phyloP scores from a whole-genome alignment of 2,113 vertebrate genomes.

The Morone chrysops region DNA sequence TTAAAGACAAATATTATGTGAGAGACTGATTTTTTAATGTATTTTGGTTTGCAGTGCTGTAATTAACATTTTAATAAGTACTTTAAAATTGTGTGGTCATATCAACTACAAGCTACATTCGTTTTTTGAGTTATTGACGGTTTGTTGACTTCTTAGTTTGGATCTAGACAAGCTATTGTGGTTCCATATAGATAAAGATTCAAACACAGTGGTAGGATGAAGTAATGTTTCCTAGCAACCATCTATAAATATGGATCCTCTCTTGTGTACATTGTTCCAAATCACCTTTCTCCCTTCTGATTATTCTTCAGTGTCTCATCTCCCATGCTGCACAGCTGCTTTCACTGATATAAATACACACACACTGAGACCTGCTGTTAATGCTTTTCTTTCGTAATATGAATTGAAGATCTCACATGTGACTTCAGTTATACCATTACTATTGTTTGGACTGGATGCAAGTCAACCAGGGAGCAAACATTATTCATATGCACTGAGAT shows the following conservation, averaged over 20 bases:
- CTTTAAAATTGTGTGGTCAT: neutral
- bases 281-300: neutral
- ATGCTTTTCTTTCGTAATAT: neutral
- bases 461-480: slow-evolving; percentile 11
- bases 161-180: neutral
- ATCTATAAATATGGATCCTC: neutral
- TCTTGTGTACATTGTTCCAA: neutral
- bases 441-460: slow-evolving; percentile 30
- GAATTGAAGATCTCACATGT: slow-evolving; percentile 11
- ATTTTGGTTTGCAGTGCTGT: neutral
- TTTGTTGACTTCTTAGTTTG: neutral
- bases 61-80: neutral
- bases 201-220: neutral
- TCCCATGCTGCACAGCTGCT: slow-evolving; percentile 7
- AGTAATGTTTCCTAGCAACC: neutral
- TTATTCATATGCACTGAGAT: slow-evolving; percentile 14
- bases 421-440: slow-evolving; percentile 11
- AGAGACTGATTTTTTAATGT: neutral
- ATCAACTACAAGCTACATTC: neutral
- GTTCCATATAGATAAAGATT: neutral
- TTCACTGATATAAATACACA: neutral
- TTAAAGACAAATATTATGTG: neutral
- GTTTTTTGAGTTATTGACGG: neutral
- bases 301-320: neutral
- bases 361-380: neutral